Evolutionary conservation across 1,140 invertebrate genomes (phyloP), one percentile per base, ranked within the genome.

Genomic region (Caerostris darwini): DNA sequence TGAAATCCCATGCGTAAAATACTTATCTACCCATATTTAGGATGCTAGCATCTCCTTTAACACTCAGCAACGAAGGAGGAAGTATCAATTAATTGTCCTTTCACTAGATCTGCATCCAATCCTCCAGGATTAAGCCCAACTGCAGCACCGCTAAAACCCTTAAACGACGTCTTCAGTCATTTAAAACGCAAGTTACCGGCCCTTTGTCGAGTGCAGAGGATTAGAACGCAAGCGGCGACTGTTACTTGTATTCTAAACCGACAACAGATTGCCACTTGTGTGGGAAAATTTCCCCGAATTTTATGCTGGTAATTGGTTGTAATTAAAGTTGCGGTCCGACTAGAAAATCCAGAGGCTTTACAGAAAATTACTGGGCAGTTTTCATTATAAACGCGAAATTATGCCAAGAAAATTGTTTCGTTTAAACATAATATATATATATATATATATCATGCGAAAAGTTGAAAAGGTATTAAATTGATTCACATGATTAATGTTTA

Each of bases 161-260:
- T 77, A 77, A 77, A 77, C 5, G 5, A 19, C 19, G 69, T 12
- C 69, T 77, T 77, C 34, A 77, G 69, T 77, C 34, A 77, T 77
- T 77, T 77, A 77, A 77, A 77, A 77, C 50, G 8, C 69, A 77
- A 10, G 69, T 77, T 77, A 77, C 19, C 50, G 69, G 69, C 69
- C 34, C 8, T 53, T 50, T 7, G 69, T 17, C 61, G 19, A 34
- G 19, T 19, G 19, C 34, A 12, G 69, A 77, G 69, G 69, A 77
- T 77, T 77, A 77, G 69, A 50, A 77, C 50, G 69, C 69, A 77
- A 77, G 50, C 69, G 12, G 7, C 69, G 7, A 12, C 7, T 77
- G 34, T 53, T 34, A 34, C 34, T 5, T 12, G 8, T 50, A 77
- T 34, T 8, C 3, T 50, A 77, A 77, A 10, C 69, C 50, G 69